Conservation (phyloP, 1,140 invertebrate species). For the Drosophila dunni region DNA sequence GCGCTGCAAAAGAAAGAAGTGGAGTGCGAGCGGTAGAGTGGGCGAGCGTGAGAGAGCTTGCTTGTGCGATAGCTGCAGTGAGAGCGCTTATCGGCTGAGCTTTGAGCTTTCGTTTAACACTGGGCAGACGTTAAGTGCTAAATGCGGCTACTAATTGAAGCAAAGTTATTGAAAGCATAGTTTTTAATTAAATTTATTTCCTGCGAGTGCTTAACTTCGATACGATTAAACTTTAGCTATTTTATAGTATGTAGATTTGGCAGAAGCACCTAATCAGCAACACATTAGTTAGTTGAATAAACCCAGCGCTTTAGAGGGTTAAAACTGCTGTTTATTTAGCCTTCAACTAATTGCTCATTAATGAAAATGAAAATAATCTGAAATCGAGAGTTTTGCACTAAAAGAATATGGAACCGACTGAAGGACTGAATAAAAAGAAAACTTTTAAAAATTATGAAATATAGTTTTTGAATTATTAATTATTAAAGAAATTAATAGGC, state of each 20-base stretch:
- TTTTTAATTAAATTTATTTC: conserved; percentile 10
- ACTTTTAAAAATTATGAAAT: neutral
- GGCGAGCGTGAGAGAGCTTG: neutral
- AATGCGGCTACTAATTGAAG: neutral
- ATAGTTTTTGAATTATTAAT: too few relatives aligned
- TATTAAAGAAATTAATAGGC: too few relatives aligned
- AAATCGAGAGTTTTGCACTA: neutral
- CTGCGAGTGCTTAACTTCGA: neutral
- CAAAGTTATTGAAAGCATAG: neutral
- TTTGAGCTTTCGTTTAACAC: neutral
- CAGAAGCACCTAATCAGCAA: neutral
- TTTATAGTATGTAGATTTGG: neutral
- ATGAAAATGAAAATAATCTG: neutral
- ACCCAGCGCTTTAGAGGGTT: neutral
- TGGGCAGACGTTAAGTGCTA: neutral
- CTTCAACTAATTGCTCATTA: neutral
- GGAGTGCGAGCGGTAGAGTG: neutral
- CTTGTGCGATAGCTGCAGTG: too few relatives aligned
- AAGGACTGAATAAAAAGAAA: too few relatives aligned
- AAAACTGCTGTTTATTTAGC: neutral
- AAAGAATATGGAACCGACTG: neutral
- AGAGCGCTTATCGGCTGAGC: neutral
- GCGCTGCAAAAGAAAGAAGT: neutral
- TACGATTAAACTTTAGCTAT: neutral
- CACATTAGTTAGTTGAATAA: neutral